Evolutionary conservation across 2,113 vertebrate species (phyloP).

Genomic region (Butastur rufipennis): DNA sequence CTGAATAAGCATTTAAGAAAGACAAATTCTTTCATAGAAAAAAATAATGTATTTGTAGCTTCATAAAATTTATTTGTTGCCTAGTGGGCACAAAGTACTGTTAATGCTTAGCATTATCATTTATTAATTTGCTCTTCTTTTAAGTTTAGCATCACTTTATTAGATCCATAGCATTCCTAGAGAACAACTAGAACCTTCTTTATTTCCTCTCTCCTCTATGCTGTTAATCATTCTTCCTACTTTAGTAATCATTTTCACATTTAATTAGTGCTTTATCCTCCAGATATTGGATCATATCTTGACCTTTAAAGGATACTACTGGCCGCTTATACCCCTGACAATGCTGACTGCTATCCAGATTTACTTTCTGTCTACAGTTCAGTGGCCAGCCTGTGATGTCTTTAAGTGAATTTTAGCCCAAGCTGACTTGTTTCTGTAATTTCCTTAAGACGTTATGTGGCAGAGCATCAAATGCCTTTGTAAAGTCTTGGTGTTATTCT

Average conservation of each 20-base stretch:
- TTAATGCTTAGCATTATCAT: neutral
- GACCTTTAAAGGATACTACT: neutral
- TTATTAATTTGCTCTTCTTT: neutral
- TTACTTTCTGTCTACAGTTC: neutral
- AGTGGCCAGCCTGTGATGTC: neutral
- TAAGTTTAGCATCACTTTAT: neutral
- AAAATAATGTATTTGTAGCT: neutral
- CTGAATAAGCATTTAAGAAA: neutral
- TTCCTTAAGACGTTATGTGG: neutral
- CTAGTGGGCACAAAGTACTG: neutral
- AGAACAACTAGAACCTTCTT: neutral
- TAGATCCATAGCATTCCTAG: neutral
- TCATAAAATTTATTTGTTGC: neutral
- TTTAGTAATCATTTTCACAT: neutral
- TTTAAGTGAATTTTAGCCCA: slow-evolving; percentile 1
- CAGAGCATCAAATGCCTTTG: neutral
- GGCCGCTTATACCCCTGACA: neutral
- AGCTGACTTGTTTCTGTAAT: neutral
- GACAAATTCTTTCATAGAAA: neutral
- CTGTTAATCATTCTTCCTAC: neutral
- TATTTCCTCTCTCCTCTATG: neutral
- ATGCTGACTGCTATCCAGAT: neutral
- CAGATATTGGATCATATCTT: neutral
- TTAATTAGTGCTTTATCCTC: neutral
- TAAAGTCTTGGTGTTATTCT: neutral